phyloP scores from a whole-genome alignment of 2,797 vertebrate species.

The Syngnathus acus region DNA sequence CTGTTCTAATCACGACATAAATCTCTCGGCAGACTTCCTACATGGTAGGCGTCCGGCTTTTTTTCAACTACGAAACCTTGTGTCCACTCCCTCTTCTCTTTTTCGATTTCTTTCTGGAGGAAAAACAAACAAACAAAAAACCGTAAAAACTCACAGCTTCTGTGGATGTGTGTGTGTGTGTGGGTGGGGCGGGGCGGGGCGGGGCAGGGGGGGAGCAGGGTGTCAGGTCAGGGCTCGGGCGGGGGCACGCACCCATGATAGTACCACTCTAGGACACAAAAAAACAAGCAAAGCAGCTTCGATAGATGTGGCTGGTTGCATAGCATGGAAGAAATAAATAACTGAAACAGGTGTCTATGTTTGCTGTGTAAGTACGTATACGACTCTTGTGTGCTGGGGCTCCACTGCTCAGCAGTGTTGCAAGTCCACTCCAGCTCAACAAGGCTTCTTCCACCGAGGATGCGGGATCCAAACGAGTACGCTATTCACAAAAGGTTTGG shows the following conservation, averaged over 20 bases:
- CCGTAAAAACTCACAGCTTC: slow-evolving; percentile 75
- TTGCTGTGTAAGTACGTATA: not conserved
- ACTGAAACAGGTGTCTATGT: slow-evolving; percentile 47
- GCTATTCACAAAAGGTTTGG: not conserved
- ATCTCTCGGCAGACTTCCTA: slow-evolving; percentile 61
- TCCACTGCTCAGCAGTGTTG: slow-evolving; percentile 64
- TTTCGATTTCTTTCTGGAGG: slow-evolving; percentile 26
- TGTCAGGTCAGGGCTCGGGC: slow-evolving; percentile 55
- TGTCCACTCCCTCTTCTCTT: slow-evolving; percentile 40
- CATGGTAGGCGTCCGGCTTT: slow-evolving; percentile 67
- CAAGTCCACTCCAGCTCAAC: slow-evolving; percentile 23
- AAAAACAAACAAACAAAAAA: slow-evolving; percentile 22
- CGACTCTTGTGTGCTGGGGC: slow-evolving; percentile 16
- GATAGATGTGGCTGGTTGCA: slow-evolving; percentile 54
- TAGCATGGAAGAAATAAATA: slow-evolving; percentile 68
- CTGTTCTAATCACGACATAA: slow-evolving; percentile 25
- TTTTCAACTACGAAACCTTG: slow-evolving; percentile 45
- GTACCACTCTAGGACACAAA: slow-evolving; percentile 75
- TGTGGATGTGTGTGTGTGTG: slow-evolving; percentile 56
- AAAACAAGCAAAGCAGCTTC: slow-evolving; percentile 68
- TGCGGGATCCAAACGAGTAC: not conserved
- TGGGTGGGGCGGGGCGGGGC: slow-evolving; percentile 30
- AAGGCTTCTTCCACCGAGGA: not conserved
- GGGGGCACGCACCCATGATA: slow-evolving; percentile 72
- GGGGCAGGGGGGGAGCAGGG: slow-evolving; percentile 23